Evolutionary conservation across 2,113 vertebrate genomes (phyloP), one percentile per base, ranked within the genome.

Genomic region (Alligator sinensis): DNA sequence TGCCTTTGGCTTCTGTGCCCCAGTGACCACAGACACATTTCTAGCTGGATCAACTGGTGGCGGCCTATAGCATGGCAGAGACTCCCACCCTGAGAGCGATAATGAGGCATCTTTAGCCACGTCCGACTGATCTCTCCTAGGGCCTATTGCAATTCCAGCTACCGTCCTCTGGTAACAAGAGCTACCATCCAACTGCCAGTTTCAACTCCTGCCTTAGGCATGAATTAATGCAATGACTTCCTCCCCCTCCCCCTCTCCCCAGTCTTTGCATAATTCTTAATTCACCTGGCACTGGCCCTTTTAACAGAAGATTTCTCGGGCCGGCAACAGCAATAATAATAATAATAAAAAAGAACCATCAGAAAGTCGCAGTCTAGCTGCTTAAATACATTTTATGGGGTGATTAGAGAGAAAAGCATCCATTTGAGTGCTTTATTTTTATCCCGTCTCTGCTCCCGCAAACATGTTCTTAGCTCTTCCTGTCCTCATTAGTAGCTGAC

Each of bases 271-370:
- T 95, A 94, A 95, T 87, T 93, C 91, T 81, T 91, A 92, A 28
- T 25, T 87, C 78, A 5, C 47, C 82, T 86, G 89, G 93, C 84
- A 91, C 66, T 17, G 78, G 74, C 91, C 91, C 91, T 91, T 96
- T 90, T 84, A 92, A 94, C 91, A 93, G 86, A 96, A 95, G 93
- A 92, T 91, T 93, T 91, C 72, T 94, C 88, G 22, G 84, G 75
- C 83, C 93, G 82, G 86, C 77, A 17, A 55, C 34, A 34, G 34
- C 34, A 34, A 34, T 86, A 64, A 79, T 87, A 89, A 87, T 76
- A 86, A 94, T 61, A 13, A 75, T 86, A 92, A 84, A 80, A 90
- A 83, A 85, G 84, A 94, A 86, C 22, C 60, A 74, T 55, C 25
- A 91, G 93, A 82, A 93, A 91, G 80, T 78, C 95, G 91, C 95